Conservation (phyloP, 2,797 vertebrate genomes). For the Acanthis flammea region DNA sequence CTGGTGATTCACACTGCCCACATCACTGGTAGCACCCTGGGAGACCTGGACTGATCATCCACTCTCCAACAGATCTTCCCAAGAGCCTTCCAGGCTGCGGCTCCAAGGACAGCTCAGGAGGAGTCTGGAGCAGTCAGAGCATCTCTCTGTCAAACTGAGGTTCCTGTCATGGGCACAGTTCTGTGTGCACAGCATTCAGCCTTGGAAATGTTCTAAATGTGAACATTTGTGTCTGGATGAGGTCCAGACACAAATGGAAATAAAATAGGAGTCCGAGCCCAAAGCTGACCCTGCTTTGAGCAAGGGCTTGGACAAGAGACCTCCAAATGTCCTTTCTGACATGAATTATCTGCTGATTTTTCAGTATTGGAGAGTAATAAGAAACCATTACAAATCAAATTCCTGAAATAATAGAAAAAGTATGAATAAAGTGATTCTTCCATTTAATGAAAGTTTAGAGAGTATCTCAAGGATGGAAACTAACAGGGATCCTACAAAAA, state of each 20-base stretch:
- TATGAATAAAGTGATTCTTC: background rate
- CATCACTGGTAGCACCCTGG: background rate
- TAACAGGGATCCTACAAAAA: background rate
- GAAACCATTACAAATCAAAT: background rate
- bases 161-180: background rate
- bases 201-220: background rate
- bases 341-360: background rate
- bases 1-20: background rate
- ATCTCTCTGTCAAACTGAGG: background rate
- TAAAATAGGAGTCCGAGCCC: background rate
- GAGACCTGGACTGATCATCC: background rate
- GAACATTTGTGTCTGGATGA: background rate
- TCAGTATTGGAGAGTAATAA: background rate
- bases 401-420: background rate
- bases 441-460: background rate
- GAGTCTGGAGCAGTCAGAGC: background rate
- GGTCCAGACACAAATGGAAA: too few species aligned
- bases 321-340: background rate
- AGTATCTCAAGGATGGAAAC: background rate
- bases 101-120: background rate
- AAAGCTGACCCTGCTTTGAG: background rate
- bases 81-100: background rate
- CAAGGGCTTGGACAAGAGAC: background rate
- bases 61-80: background rate
- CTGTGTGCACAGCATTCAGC: background rate